Evolutionary conservation across 2,797 vertebrate genomes (phyloP).

Genomic region (Morelia viridis): DNA sequence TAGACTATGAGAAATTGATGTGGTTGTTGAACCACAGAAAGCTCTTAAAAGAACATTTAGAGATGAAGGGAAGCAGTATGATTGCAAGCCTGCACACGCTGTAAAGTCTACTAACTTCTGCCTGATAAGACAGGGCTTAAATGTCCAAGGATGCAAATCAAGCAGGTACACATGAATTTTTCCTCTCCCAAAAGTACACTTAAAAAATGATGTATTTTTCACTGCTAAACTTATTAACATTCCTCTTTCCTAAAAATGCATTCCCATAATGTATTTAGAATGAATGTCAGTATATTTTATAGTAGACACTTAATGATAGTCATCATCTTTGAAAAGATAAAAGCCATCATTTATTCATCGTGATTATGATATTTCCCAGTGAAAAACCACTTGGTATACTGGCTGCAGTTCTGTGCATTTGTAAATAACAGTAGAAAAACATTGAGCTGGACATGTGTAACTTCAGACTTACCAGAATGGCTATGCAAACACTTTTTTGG

Average conservation of each 20-base stretch:
- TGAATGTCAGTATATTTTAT: neutral
- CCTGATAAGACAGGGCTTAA: neutral
- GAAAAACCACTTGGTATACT: neutral
- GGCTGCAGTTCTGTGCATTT: neutral
- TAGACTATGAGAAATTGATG: constrained; percentile 49
- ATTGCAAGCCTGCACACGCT: neutral
- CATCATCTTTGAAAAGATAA: neutral
- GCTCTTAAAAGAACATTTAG: constrained; percentile 44
- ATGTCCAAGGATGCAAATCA: neutral
- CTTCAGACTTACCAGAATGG: neutral
- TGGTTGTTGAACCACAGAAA: constrained; percentile 51
- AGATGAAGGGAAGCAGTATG: neutral
- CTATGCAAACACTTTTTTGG: neutral
- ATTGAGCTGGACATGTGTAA: neutral
- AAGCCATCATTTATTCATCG: neutral
- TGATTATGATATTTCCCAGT: neutral
- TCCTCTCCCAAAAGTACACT: neutral
- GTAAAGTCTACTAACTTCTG: neutral
- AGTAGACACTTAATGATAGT: neutral
- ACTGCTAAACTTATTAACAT: neutral
- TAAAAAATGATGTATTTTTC: neutral
- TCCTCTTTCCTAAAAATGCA: neutral
- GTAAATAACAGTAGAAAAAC: neutral
- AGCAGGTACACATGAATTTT: neutral
- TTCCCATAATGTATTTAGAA: neutral